These are phyloP conservation scores for Orthonevra nobilis DNA, from an alignment of 2,888 invertebrate genomes.

Conservation along the genomic window DNA sequence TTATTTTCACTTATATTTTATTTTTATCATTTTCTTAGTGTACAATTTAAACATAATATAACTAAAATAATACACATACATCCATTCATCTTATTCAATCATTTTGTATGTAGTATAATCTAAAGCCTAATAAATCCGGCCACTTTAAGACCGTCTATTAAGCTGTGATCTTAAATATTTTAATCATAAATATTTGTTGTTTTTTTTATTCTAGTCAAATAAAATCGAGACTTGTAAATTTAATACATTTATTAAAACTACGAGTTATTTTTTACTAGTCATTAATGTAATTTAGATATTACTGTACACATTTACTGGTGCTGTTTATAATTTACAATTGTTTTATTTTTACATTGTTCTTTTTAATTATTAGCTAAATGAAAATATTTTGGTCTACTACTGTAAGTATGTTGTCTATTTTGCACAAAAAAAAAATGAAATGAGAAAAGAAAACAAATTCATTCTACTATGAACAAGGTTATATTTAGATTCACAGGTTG, in stretches of 20 bases:
- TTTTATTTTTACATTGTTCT: conserved; percentile 10
- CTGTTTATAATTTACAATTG: conserved; percentile 63
- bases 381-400: conserved; percentile 66
- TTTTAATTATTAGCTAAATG: conserved; percentile 44
- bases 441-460: no score
- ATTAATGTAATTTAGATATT: conserved; percentile 35
- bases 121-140: no score
- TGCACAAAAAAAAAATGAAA: conserved; percentile 56
- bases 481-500: conserved; percentile 47
- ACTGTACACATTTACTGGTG: conserved; percentile 49
- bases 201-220: background rate
- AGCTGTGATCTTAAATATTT: conserved; percentile 43
- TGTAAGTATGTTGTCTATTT: conserved; percentile 59
- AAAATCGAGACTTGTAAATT: background rate
- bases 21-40: conserved; percentile 39
- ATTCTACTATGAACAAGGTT: background rate
- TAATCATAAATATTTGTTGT: background rate
- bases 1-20: conserved; percentile 27
- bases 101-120: conserved; percentile 54
- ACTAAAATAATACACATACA: conserved; percentile 58
- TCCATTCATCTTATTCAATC: conserved; percentile 45
- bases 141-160: conserved; percentile 26
- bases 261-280: conserved; percentile 39
- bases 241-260: conserved; percentile 39
- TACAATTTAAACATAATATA: conserved; percentile 50